A percentile compares a stretch with the other conserved stretches of the same genome.
Evolutionary conservation across 2,797 vertebrate genomes (phyloP).

Genomic region (Tinamus major): DNA sequence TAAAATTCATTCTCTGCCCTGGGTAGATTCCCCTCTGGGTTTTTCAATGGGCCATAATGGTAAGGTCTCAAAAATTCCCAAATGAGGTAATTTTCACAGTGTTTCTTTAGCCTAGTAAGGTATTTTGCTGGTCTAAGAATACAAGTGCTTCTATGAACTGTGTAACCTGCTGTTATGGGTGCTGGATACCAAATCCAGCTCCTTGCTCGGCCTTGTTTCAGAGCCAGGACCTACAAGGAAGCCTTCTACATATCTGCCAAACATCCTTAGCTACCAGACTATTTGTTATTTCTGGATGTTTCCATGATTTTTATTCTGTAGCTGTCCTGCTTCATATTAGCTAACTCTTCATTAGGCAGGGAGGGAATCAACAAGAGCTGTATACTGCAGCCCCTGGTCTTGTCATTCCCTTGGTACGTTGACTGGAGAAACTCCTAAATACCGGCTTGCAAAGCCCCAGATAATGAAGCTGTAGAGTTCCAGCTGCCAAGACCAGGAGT

Average conservation of each 20-base stretch:
- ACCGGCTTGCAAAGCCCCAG: neutral
- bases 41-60: neutral
- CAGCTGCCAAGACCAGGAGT: constrained; percentile 43
- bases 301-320: constrained; percentile 57
- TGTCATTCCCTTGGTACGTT: constrained; percentile 47
- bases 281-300: constrained; percentile 69
- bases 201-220: constrained; percentile 63
- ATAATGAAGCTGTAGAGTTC: constrained; percentile 37
- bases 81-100: neutral
- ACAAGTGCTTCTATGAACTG: constrained; percentile 29
- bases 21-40: neutral
- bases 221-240: constrained; percentile 67
- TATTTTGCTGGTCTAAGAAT: constrained; percentile 31
- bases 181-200: constrained; percentile 34
- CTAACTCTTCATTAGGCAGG: constrained; percentile 29
- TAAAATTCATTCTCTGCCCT: neutral
- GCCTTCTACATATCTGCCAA: constrained; percentile 54
- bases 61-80: constrained; percentile 4
- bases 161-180: constrained; percentile 23
- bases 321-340: constrained; percentile 67
- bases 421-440: constrained; percentile 41
- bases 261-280: constrained; percentile 63
- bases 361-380: constrained; percentile 7
- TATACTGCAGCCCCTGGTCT: neutral
- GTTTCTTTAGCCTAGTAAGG: constrained; percentile 13